A percentile compares a stretch with the other conserved stretches of the same genome.
Conservation (phyloP, 2,888 invertebrate species). For the Molorchus minor region DNA sequence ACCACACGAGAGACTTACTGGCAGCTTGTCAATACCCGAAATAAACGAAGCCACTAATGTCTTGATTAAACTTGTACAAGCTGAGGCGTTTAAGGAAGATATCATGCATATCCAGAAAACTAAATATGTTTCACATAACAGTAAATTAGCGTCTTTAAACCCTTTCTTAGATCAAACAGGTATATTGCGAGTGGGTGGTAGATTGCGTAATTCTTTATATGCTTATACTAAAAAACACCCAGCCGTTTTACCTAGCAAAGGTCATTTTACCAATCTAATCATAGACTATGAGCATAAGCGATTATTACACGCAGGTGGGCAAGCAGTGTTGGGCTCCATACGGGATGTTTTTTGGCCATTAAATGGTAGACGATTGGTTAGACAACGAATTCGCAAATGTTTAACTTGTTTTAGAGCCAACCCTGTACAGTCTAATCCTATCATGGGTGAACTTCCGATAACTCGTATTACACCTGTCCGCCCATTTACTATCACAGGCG, state of each 20-base stretch:
- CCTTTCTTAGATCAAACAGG: background rate
- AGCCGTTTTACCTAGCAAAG: background rate
- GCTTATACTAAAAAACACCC: background rate
- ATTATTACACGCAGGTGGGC: background rate
- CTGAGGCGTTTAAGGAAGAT: background rate
- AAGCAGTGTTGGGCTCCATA: background rate
- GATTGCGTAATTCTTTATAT: background rate
- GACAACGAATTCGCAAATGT: too few species aligned
- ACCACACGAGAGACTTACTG: background rate
- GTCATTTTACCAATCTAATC: conserved; percentile 2
- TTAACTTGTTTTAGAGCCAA: conserved; percentile 1
- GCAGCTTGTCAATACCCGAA: background rate
- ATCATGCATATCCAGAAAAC: background rate
- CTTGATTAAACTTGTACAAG: background rate
- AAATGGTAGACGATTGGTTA: too few species aligned
- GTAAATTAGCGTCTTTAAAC: background rate
- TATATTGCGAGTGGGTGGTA: background rate
- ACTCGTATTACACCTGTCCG: conserved; percentile 20
- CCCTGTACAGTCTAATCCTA: background rate
- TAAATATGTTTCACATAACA: background rate
- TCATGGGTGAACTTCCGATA: conserved; percentile 4
- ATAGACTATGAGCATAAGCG: background rate
- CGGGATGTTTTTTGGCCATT: background rate
- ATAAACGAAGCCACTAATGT: background rate
- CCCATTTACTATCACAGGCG: conserved; percentile 27